Base-by-base conservation (phyloP, 2,113 vertebrate species). In the Edolisoma coerulescens region DNA sequence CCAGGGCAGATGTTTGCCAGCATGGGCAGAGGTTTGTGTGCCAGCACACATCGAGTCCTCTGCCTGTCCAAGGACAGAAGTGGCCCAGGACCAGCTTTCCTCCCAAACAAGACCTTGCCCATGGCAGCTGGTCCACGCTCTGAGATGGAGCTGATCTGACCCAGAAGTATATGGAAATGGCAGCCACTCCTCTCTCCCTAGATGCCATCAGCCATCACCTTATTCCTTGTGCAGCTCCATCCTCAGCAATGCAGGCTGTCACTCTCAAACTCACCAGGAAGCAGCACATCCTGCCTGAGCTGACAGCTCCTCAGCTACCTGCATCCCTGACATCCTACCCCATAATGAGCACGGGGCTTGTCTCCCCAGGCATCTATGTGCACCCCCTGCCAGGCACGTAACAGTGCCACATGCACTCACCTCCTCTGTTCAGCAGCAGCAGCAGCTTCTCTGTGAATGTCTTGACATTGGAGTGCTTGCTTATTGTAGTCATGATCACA, bases 381-480 rank as follows among this genome's bases (percentile, higher is more conserved):
- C 67, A 54, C 19, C 11, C 57, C 49, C 49, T 63, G 35, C 47
- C 77, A 64, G 68, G 65, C 63, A 42, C 0, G 2, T 6, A 60
- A 17, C 2, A 35, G 54, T 10, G 44, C 47, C 2, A 8, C 67
- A 42, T 28, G 49, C 37, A 78, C 97, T 98, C 93, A 99, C 99
- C 99, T 86, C 98, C 99, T 97, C 99, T 97, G 98, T 99, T 99
- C 52, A 99, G 96, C 56, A 99, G 98, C 93, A 99, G 92, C 53
- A 99, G 97, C 69, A 99, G 98, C 97, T 99, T 99, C 94, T 99
- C 99, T 2, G 99, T 98, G 82, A 99, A 99, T 88, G 98, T 97
- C 98, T 99, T 99, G 82, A 99, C 98, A 1, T 99, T 99, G 21
- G 97, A 95, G 92, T 99, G 99, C 96, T 99, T 99, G 92, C 98